Base-by-base conservation (phyloP, 2,797 vertebrate genomes). In the Spinibarbus caldwelli region DNA sequence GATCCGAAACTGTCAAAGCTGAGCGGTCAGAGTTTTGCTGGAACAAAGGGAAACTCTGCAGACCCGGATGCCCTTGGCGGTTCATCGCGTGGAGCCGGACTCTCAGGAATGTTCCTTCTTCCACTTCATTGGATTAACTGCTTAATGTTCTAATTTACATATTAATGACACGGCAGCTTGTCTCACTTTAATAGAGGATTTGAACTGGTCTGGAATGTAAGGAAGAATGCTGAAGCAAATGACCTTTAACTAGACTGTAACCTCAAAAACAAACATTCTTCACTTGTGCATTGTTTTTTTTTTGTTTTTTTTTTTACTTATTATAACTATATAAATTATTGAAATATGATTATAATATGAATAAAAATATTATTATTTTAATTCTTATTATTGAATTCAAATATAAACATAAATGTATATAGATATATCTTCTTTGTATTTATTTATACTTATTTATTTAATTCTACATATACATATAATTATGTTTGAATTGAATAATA, bases 61-160 rank as follows among this genome's bases (percentile, higher is more conserved):
- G 38, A 82, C 21, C 68, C 5, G 47, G 64, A 84, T 38, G 45
- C 64, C 73, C 73, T 54, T 31, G 26, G 54, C 6, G 14, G 67
- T 57, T 82, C 43, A 54, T 78, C 34, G 23, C 2, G 23, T 34
- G 21, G 29, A 75, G 66, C 43, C 47, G 5, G 64, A 41, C 70
- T n/a, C 72, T 45, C 26, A 85, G 83, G 75, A 83, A 77, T 54
- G 81, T 31, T 38, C 62, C 59, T 68, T 81, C 47, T 86, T 87
- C 85, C 86, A 79, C 76, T 59, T 68, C 57, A 85, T 36, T 83
- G 80, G 75, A 87, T 81, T 87, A 86, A 80, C 49, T 29, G 77
- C 78, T 86, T 88, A 87, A 82, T 80, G 47, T 62, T 71, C 73
- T 31, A 41, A 88, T 90, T 90, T 88, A 73, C 90, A 91, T 87